A percentile compares a stretch with the other conserved stretches of the same genome.
phyloP scores from a whole-genome alignment of 1,140 invertebrate species.

The Pemphigus obesinymphae region DNA sequence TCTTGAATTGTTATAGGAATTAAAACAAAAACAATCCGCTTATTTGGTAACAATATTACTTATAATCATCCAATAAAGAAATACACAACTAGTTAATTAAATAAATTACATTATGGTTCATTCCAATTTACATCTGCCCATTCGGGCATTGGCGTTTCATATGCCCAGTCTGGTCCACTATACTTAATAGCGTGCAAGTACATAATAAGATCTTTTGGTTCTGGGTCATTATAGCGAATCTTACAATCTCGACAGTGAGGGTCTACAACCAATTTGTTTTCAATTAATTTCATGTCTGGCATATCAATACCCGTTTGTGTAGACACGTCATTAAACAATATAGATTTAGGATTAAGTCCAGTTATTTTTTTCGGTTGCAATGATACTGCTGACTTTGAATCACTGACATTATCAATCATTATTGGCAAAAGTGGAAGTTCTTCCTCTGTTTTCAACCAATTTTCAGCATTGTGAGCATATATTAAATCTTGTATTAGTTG shows the following conservation, averaged over 20 bases:
- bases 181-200: slow-evolving; percentile 80
- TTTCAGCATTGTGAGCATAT: slow-evolving; percentile 86
- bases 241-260: slow-evolving; percentile 89
- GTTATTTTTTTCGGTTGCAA: background rate
- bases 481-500: slow-evolving; percentile 82
- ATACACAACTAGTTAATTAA: no score
- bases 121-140: slow-evolving; percentile 83
- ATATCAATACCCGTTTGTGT: slow-evolving; percentile 75
- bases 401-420: background rate
- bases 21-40: no score
- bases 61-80: no score
- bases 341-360: background rate
- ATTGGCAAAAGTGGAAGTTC: slow-evolving; percentile 52
- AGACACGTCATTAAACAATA: slow-evolving; percentile 56
- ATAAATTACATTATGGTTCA: no score
- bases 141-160: slow-evolving; percentile 77
- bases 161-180: slow-evolving; percentile 77
- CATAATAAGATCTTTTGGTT: slow-evolving; percentile 85
- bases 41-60: no score
- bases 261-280: slow-evolving; percentile 71
- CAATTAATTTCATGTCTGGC: slow-evolving; percentile 62
- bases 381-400: no score
- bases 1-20: no score
- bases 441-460: slow-evolving; percentile 85
- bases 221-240: slow-evolving; percentile 82